Base-by-base conservation (phyloP, 2,113 vertebrate species). In the Myxocyprinus asiaticus region DNA sequence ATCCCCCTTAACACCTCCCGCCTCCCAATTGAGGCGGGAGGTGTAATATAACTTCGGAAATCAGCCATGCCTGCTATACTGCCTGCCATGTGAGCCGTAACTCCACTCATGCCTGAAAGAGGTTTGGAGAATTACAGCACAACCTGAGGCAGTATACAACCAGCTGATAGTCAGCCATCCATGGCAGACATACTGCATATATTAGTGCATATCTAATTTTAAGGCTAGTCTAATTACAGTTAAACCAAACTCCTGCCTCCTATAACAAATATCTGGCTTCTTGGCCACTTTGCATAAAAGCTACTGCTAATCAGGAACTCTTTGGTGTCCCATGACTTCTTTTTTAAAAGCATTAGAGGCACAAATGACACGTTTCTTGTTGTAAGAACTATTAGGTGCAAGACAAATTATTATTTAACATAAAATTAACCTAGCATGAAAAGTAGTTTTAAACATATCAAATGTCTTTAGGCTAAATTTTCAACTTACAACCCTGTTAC, bases 81-180 rank as follows among this genome's bases (percentile, higher is more conserved):
- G 42, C 14, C 33, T 62, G 58, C 17, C 56, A 61, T 22, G 56
- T 17, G 43, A 7, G n/a, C 0, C 0, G 22, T 6, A 61, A 12
- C 43, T 15, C 8, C 4, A 58, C 5, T 47, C 17, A 10, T 64
- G 59, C 22, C 45, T 63, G 17, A 7, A 63, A 76, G 7, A 64
- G 7, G 63, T 64, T 17, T 2, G 3, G 8, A 51, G 47, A 65
- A 51, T 76, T 76, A 64, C 47, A 51, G 61, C 22, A 51, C 61
- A 76, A 63, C 59, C 72, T 42, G 59, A 62, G 12, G 59, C 12
- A 17, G 59, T 3, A 51, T 17, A 43, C 73, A 76, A 53, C 22
- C 73, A n/a, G 45, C 11, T 76, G 73, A 65, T 76, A 48, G 45
- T 33, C 71, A 47, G 15, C n/a, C 15, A 33, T 62, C 9, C 15